A percentile compares a stretch with the other conserved stretches of the same genome.
Evolutionary conservation across 2,888 invertebrate genomes (phyloP).

Genomic region (Plebejus melissa): DNA sequence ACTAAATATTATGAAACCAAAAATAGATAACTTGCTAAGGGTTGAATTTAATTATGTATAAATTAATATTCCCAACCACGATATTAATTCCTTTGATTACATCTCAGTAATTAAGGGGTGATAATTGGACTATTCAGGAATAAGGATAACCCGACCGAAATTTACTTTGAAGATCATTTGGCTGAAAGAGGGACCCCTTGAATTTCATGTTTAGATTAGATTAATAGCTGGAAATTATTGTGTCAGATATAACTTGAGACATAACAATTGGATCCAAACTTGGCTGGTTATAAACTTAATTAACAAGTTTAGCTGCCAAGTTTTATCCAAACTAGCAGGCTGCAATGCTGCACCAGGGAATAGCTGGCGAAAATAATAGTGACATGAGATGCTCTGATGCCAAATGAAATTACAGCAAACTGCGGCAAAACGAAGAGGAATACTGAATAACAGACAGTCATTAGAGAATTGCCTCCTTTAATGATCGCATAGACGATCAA

Average conservation of each 20-base stretch:
- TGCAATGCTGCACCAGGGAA: neutral
- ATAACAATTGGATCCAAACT: neutral
- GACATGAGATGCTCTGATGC: neutral
- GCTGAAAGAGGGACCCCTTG: neutral
- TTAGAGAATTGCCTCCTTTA: neutral
- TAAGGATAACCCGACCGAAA: neutral
- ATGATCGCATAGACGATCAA: slow-evolving; percentile 3
- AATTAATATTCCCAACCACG: neutral
- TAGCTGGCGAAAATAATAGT: neutral
- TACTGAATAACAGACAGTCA: neutral
- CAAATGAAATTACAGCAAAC: neutral
- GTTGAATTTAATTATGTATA: neutral
- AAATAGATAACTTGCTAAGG: neutral
- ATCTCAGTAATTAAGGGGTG: neutral
- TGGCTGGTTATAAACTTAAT: neutral
- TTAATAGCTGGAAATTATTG: neutral
- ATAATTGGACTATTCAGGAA: neutral
- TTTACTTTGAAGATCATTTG: slow-evolving; percentile 3
- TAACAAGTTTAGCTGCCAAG: neutral
- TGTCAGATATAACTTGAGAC: neutral
- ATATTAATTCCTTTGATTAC: neutral
- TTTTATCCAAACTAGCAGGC: neutral
- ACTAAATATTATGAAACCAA: neutral
- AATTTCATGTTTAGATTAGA: neutral
- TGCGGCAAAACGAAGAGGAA: neutral